phyloP scores from a whole-genome alignment of 2,888 invertebrate genomes.

The Polylopha cassiicola region DNA sequence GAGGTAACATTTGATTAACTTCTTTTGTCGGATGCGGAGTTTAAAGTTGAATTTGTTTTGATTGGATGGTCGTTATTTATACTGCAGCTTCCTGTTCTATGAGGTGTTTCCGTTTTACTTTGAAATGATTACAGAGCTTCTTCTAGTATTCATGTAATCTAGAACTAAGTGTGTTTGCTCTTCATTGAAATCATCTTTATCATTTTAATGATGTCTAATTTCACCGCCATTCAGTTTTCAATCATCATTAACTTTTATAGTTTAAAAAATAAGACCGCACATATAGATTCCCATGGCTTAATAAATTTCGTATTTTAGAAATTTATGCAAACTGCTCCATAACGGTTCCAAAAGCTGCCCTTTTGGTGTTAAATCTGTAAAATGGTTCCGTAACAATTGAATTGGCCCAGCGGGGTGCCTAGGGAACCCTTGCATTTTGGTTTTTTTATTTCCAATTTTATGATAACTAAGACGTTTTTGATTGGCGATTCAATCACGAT shows the following conservation, averaged over 20 bases:
- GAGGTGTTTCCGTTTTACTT: conserved; percentile 31
- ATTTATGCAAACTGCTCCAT: conserved; percentile 54
- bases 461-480: conserved; percentile 1
- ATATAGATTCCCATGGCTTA: conserved; percentile 47
- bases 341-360: conserved; percentile 26
- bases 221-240: conserved; percentile 12
- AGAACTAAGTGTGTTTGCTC: too few species aligned
- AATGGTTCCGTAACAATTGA: conserved; percentile 23
- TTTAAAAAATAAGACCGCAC: conserved; percentile 44
- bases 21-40: conserved; percentile 49
- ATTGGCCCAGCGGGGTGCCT: conserved; percentile 32
- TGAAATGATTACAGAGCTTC: too few species aligned
- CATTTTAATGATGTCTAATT: conserved; percentile 6
- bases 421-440: conserved; percentile 25
- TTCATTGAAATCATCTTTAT: not conserved
- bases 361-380: conserved; percentile 39
- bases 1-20: conserved; percentile 51
- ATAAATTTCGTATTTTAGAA: conserved; percentile 37
- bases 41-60: conserved; percentile 73
- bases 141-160: too few species aligned
- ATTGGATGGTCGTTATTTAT: conserved; percentile 51
- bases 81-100: conserved; percentile 51
- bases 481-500: too few species aligned
- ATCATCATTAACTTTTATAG: conserved; percentile 16
- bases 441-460: conserved; percentile 3